Evolutionary conservation across 2,113 vertebrate species (phyloP), one percentile per base, ranked within the genome.

Genomic region (Eulemur macaco): DNA sequence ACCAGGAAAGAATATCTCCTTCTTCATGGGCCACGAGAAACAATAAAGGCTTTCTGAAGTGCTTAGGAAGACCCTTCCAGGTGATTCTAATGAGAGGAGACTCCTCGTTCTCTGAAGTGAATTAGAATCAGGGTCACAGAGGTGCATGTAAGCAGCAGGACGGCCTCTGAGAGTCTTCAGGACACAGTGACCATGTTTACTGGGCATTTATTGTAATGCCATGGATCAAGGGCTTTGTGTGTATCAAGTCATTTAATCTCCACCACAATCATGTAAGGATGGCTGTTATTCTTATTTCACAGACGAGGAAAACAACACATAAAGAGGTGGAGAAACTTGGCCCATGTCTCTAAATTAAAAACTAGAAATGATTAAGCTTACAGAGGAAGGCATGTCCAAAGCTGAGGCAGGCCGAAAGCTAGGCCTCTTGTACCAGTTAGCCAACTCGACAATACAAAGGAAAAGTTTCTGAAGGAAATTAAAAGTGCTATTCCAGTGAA

Each of bases 271-370:
- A 1, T 82, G 13, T 52, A 83, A 63, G 20, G 37, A 84, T 37
- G n/a, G 69, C 47, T 87, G 94, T 77, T 54, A 78, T n/a, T 7
- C 42, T 95, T 68, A 77, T 69, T 97, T 81, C 56, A 63, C 45
- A 54, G 52, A 54, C 9, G 20, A 25, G 56, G 56, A 58, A 23
- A 58, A 54, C 52, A 54, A 54, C 52, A 20, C 52, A 54, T 54
- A 54, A 54, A 54, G 52, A 54, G 52, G 52, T 54, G 52, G 52
- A 20, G 52, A 54, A 54, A 54, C 52, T 54, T 54, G 52, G 52
- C 52, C 52, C 52, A 42, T 42, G 42, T 42, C 42, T 42, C 42
- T 42, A 42, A 42, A 42, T 42, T 42, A 42, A 42, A 42, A 42
- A 42, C 42, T 42, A 42, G 42, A 42, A 42, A 42, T 42, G 42